These are phyloP conservation scores for Sinocyclocheilus rhinocerous DNA, from an alignment of 2,113 vertebrate genomes.

Conservation along the genomic window DNA sequence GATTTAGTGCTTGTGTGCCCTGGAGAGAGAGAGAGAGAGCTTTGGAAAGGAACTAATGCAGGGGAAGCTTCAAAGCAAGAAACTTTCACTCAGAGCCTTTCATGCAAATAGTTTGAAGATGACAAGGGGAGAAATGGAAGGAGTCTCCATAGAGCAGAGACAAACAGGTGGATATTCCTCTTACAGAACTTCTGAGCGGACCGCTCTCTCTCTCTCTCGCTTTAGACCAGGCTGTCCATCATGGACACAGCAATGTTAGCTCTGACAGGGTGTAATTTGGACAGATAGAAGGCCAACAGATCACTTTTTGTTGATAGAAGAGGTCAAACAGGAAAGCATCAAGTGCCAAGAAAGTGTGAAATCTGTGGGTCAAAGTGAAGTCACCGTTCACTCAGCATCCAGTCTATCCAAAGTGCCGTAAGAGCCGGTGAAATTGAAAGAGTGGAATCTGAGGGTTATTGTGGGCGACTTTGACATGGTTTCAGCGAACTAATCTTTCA, in stretches of 20 bases:
- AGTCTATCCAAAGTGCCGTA: constrained; percentile 23
- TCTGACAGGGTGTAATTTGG: constrained; percentile 71
- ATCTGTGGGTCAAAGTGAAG: constrained; percentile 24
- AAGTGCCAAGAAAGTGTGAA: constrained; percentile 31
- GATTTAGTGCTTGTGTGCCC: constrained; percentile 17
- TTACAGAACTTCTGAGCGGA: constrained; percentile 55
- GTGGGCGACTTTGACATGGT: constrained; percentile 31
- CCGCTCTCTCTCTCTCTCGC: constrained; percentile 38
- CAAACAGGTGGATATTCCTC: constrained; percentile 56
- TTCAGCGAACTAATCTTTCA: not conserved
- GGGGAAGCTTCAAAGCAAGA: constrained; percentile 49
- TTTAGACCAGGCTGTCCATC: constrained; percentile 63
- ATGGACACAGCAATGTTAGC: constrained; percentile 54
- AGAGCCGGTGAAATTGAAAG: constrained; percentile 15
- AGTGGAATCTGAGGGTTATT: constrained; percentile 22
- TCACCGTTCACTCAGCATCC: constrained; percentile 1
- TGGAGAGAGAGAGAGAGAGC: constrained; percentile 46
- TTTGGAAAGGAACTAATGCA: constrained; percentile 50
- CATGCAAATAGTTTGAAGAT: constrained; percentile 65
- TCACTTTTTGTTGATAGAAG: constrained; percentile 63
- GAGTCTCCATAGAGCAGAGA: constrained; percentile 46
- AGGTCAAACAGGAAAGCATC: constrained; percentile 63
- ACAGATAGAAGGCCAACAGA: constrained; percentile 67
- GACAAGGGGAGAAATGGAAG: constrained; percentile 63
- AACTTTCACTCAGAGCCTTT: constrained; percentile 57